Evolutionary conservation across 1,140 invertebrate genomes (phyloP).

Genomic region (Temnothorax nylanderi): DNA sequence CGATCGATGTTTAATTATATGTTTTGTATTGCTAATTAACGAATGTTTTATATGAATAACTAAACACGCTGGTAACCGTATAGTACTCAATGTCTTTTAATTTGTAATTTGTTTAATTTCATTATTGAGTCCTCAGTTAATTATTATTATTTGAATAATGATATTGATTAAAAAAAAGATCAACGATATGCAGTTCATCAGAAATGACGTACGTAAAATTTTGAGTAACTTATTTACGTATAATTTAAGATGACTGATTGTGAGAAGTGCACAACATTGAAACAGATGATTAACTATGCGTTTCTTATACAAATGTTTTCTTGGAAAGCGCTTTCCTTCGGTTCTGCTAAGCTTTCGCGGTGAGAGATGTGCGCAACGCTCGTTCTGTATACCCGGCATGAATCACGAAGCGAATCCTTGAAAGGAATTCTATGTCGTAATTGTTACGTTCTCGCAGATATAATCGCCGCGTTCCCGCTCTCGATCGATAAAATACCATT

Average conservation of each 20-base stretch:
- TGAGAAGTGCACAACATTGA: background rate
- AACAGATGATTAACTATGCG: background rate
- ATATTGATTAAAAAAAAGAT: background rate
- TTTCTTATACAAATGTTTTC: background rate
- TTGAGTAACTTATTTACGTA: background rate
- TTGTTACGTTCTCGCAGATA: conserved; percentile 47
- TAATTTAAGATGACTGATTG: background rate
- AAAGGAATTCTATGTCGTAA: conserved; percentile 59
- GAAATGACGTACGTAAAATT: background rate
- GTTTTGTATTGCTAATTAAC: too few relatives aligned
- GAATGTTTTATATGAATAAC: too few relatives aligned
- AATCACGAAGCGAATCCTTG: conserved; percentile 52
- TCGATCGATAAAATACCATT: conserved; percentile 32
- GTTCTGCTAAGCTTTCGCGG: conserved; percentile 25
- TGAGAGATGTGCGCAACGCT: conserved; percentile 15
- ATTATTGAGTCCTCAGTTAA: too few relatives aligned
- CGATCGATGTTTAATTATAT: too few relatives aligned
- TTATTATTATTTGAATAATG: background rate
- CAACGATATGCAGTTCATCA: background rate
- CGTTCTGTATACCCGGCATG: conserved; percentile 18
- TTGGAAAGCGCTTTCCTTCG: conserved; percentile 16
- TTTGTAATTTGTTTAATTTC: too few relatives aligned
- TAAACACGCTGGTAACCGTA: too few relatives aligned
- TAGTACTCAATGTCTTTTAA: too few relatives aligned
- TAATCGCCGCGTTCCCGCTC: conserved; percentile 24